Evolutionary conservation across 2,797 vertebrate genomes (phyloP).

Genomic region (Phoxinus dragarum): DNA sequence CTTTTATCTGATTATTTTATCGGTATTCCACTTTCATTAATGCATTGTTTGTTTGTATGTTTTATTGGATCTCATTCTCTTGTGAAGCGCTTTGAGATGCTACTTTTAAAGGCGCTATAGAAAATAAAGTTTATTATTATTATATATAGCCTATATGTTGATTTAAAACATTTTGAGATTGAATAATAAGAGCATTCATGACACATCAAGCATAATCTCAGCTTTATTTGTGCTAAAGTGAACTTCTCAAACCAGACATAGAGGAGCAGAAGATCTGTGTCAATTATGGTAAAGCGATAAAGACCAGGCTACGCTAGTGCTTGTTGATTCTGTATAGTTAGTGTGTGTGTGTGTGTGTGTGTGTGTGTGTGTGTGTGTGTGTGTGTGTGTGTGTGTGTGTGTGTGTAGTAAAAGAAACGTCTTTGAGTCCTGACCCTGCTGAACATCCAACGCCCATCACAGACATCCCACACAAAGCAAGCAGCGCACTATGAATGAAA

Average conservation of each 20-base stretch:
- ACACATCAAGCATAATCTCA: not conserved
- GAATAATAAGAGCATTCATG: not conserved
- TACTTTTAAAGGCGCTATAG: no score
- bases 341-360: not conserved
- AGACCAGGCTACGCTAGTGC: not conserved
- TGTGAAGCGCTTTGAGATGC: no score
- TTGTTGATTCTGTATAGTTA: slow-evolving; percentile 41
- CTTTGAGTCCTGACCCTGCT: not conserved
- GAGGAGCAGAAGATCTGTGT: not conserved
- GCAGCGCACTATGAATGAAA: slow-evolving; percentile 21
- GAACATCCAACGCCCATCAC: not conserved
- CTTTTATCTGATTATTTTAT: no score
- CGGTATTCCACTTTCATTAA: no score
- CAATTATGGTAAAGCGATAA: slow-evolving; percentile 38
- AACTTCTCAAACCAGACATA: not conserved
- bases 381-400: no score
- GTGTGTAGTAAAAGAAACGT: not conserved
- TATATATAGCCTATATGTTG: no score
- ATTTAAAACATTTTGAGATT: no score
- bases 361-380: no score
- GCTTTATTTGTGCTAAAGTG: not conserved
- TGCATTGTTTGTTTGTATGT: no score
- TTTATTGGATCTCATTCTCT: no score
- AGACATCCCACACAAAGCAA: slow-evolving; percentile 4
- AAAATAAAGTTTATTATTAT: no score